Base-by-base conservation (phyloP, 2,888 invertebrate species). In the Noctua comes region DNA sequence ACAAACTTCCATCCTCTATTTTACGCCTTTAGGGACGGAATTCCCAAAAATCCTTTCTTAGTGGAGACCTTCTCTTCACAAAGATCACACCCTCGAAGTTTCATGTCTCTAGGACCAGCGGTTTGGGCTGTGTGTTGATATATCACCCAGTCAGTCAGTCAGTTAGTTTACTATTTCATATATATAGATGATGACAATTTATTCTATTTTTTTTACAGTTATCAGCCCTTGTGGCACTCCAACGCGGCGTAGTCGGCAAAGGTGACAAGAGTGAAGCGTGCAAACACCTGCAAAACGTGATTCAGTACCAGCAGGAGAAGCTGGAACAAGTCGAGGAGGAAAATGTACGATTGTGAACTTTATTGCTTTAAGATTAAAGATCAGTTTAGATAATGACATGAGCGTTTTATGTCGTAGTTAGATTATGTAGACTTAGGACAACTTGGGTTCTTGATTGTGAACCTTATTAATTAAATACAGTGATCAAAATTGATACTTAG, bases 211-310 rank as follows among this genome's bases (percentile, higher is more conserved):
- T 36, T 18, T 89, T 88, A 0, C 90, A 97, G 96, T 76, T 97
- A 62, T 91, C 95, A 16, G 94, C 95, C 0, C 75, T 97, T 18
- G 93, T 97, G 46, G 95, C 95, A 0, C 90, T 96, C 0, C 96
- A 96, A 73, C 94, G 96, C 5, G 96, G 96, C 43, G 94, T 95
- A 1, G 92, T 94, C 4, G 92, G 91, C 1, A 89, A 92, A 54
- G 93, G 94, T 0, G 95, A 95, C 85, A 92, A 92, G 68, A 93
- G 89, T 76, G 94, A 94, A 31, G 96, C 96, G 0, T 96, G 96
- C 90, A 91, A 90, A 62, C 96, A 96, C 59, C 90, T 97, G 62
- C 96, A 96, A 88, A 94, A 96, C 86, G 94, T 96, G 11, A 94
- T 96, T 74, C 93, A 94, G 46, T 92, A 92, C 85, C 96, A 96